Percentiles rank a stretch among this genome's conserved stretches.
phyloP scores from a whole-genome alignment of 2,888 invertebrate species.

The Parochlus steinenii region DNA sequence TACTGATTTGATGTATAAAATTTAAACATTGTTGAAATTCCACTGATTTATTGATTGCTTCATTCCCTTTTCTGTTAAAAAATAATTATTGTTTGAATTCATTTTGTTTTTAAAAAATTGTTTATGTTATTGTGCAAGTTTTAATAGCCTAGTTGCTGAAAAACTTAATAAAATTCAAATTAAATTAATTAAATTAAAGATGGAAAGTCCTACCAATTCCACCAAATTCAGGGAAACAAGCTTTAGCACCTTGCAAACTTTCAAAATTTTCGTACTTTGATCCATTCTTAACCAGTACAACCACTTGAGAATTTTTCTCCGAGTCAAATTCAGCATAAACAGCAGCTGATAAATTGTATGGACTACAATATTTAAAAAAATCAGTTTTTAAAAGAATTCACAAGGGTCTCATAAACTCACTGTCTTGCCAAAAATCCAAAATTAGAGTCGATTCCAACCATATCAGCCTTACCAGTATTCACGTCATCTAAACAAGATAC shows the following conservation, averaged over 20 bases:
- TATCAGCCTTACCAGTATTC: constrained; percentile 33
- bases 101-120: too few species aligned
- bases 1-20: too few species aligned
- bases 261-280: constrained; percentile 30
- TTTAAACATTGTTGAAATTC: too few species aligned
- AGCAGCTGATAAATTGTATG: constrained; percentile 36
- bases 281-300: constrained; percentile 39
- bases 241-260: constrained; percentile 36
- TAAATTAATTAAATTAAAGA: too few species aligned
- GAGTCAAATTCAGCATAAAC: constrained; percentile 40
- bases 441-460: constrained; percentile 42
- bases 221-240: constrained; percentile 50
- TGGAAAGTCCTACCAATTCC: constrained; percentile 46
- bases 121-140: too few species aligned
- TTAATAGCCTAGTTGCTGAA: too few species aligned
- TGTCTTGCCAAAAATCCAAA: constrained; percentile 44
- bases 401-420: constrained; percentile 32
- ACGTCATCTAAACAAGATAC: constrained; percentile 40
- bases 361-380: constrained; percentile 33
- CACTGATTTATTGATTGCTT: too few species aligned
- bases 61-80: too few species aligned
- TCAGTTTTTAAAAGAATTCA: too few species aligned
- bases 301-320: constrained; percentile 32
- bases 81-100: too few species aligned
- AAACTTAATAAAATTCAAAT: too few species aligned